These are phyloP conservation scores for Argyresthia albistria DNA, from an alignment of 2,888 invertebrate species.

Conservation along the genomic window DNA sequence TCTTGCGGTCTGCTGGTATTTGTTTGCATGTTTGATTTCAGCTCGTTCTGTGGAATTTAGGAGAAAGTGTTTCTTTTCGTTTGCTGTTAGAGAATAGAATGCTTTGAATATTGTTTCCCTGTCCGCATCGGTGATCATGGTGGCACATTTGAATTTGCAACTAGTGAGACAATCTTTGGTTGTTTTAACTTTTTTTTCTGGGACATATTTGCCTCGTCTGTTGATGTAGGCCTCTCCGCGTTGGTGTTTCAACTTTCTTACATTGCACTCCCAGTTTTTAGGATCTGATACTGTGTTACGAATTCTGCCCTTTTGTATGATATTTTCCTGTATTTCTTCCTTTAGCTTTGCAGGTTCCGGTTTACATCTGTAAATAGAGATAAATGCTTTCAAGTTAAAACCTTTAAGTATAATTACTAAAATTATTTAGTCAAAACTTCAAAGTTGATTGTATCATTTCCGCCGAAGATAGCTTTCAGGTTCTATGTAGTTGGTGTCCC, in stretches of 20 bases:
- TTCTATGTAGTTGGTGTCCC: too few relatives aligned
- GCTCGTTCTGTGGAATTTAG: conserved; percentile 53
- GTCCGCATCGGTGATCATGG: conserved; percentile 43
- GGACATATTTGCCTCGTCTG: conserved; percentile 51
- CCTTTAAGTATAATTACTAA: too few relatives aligned
- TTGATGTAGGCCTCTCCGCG: conserved; percentile 56
- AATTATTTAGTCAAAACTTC: too few relatives aligned
- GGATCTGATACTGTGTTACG: conserved; percentile 43
- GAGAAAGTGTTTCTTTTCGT: conserved; percentile 58
- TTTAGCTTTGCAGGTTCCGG: conserved; percentile 12
- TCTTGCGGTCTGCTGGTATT: conserved; percentile 15
- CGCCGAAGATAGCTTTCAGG: too few relatives aligned
- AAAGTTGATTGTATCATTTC: background rate
- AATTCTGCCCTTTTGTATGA: conserved; percentile 23
- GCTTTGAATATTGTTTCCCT: conserved; percentile 55
- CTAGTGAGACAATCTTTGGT: conserved; percentile 53
- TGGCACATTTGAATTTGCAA: conserved; percentile 56
- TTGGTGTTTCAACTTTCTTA: conserved; percentile 54
- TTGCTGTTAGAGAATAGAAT: conserved; percentile 50
- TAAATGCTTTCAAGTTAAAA: background rate
- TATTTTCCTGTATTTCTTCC: background rate
- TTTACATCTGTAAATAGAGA: conserved; percentile 28
- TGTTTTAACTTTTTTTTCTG: conserved; percentile 40
- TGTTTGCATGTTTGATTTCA: conserved; percentile 31
- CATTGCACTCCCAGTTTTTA: conserved; percentile 52